These are phyloP conservation scores for Brotula barbata DNA, from an alignment of 2,797 vertebrate species.

Conservation along the genomic window DNA sequence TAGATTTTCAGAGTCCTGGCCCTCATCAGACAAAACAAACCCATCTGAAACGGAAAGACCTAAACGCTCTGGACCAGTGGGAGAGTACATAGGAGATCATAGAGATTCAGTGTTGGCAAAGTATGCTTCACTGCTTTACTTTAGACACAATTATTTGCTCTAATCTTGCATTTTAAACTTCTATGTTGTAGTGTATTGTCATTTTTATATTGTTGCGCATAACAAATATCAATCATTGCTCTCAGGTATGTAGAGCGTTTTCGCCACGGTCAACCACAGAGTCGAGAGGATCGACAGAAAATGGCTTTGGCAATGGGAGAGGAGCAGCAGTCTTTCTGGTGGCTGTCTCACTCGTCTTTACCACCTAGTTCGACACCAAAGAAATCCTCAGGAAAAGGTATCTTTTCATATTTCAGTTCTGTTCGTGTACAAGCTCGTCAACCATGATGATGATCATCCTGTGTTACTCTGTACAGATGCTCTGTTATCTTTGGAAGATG, in stretches of 20 bases:
- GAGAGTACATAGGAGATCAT: constrained; percentile 30
- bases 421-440: background rate
- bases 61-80: constrained; percentile 10
- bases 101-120: constrained; percentile 73
- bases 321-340: constrained; percentile 80
- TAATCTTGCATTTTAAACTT: no score
- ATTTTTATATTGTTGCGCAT: background rate
- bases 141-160: no score
- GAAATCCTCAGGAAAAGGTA: constrained; percentile 50
- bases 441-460: background rate
- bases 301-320: constrained; percentile 31
- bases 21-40: constrained; percentile 69
- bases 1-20: constrained; percentile 80
- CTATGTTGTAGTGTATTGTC: background rate
- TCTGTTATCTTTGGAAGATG: constrained; percentile 36
- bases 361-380: constrained; percentile 65
- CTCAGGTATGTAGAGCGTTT: constrained; percentile 86
- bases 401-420: background rate
- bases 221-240: constrained; percentile 3
- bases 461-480: constrained; percentile 19
- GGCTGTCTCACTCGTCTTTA: constrained; percentile 73
- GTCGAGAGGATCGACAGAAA: constrained; percentile 79
- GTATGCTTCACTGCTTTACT: constrained; percentile 53
- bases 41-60: constrained; percentile 36
- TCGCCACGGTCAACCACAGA: constrained; percentile 83